These are phyloP conservation scores for Meta bourneti DNA, from an alignment of 2,888 invertebrate species.

Conservation along the genomic window DNA sequence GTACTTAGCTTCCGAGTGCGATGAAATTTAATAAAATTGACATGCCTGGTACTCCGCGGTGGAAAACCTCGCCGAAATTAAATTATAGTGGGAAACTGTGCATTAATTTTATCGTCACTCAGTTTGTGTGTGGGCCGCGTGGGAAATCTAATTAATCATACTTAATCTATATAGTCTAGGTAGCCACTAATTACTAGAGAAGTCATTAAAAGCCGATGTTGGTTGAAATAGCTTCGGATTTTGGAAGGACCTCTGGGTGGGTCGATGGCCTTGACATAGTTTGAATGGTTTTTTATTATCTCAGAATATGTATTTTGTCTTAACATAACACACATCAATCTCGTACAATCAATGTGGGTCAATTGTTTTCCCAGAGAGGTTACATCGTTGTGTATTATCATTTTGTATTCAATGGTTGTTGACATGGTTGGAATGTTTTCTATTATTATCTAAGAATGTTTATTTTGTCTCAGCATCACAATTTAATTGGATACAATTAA, in stretches of 20 bases:
- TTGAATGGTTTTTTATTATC: no score
- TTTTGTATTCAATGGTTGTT: no score
- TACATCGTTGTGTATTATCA: no score
- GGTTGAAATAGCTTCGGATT: neutral
- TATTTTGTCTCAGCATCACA: no score
- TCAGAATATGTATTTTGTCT: no score
- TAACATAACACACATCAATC: no score
- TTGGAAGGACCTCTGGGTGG: neutral
- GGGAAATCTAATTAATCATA: neutral
- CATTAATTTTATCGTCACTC: neutral
- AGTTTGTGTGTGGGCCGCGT: neutral
- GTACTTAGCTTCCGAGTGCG: neutral
- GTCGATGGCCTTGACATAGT: no score
- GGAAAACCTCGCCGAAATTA: neutral
- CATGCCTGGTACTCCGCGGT: neutral
- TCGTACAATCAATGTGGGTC: no score
- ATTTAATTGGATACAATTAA: no score
- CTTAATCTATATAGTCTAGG: neutral
- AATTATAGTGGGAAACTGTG: neutral
- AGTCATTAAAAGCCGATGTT: neutral
- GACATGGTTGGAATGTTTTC: no score
- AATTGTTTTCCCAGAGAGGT: no score
- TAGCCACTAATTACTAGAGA: neutral
- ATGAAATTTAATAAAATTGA: neutral
- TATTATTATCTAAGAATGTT: no score